Evolutionary conservation across 1,140 invertebrate genomes (phyloP).

Genomic region (Drosophila navojoa): DNA sequence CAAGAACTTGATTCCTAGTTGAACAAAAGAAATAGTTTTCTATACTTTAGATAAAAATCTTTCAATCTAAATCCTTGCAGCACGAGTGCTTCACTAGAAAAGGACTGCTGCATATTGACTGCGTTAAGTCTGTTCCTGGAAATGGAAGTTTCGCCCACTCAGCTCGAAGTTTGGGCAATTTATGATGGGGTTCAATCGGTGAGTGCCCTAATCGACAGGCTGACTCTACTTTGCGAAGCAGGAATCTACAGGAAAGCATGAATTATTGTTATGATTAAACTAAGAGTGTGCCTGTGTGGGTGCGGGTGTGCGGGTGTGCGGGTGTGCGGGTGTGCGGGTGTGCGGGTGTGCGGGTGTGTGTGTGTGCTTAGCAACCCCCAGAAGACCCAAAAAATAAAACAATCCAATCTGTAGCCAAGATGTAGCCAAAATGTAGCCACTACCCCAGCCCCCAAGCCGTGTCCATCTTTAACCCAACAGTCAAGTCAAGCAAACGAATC

Average conservation of each 20-base stretch:
- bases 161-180: background rate
- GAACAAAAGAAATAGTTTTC: too few species aligned
- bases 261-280: conserved; percentile 78
- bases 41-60: too few species aligned
- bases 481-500: conserved; percentile 37
- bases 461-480: conserved; percentile 29
- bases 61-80: too few species aligned
- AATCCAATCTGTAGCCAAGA: conserved; percentile 28
- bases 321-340: conserved; percentile 11
- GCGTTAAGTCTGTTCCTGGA: background rate
- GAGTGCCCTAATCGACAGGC: conserved; percentile 15
- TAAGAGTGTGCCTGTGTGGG: conserved; percentile 25
- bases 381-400: conserved; percentile 7
- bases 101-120: too few species aligned
- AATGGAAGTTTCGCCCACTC: too few species aligned
- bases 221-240: conserved; percentile 16
- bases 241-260: conserved; percentile 57
- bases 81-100: too few species aligned
- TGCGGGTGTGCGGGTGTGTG: conserved; percentile 10
- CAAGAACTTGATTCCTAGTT: too few species aligned
- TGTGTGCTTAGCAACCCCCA: conserved; percentile 17
- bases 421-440: conserved; percentile 2
- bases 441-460: conserved; percentile 6
- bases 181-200: background rate
- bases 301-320: conserved; percentile 3